These are phyloP conservation scores for Bruchidius siliquastri DNA, from an alignment of 2,888 invertebrate species.

Conservation along the genomic window DNA sequence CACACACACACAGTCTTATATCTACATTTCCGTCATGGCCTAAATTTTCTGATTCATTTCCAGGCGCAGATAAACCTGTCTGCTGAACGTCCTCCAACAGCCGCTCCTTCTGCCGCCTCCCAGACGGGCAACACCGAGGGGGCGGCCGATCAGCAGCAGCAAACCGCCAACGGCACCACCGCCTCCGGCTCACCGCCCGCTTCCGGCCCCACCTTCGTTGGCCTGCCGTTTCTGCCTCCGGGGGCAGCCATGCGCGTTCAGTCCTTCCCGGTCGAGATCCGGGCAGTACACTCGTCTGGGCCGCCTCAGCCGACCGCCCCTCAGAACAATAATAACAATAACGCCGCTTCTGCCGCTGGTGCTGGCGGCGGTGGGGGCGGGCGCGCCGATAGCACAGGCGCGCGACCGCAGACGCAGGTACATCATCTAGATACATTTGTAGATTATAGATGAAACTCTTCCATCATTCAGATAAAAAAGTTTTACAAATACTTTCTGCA, in stretches of 20 bases:
- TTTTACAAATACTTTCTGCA: too few relatives aligned
- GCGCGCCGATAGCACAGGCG: constrained; percentile 8
- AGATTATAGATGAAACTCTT: too few relatives aligned
- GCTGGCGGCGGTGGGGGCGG: constrained; percentile 2
- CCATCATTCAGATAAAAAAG: too few relatives aligned
- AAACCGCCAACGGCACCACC: constrained; percentile 5
- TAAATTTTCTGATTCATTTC: constrained; percentile 11
- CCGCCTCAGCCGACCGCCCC: constrained; percentile 14
- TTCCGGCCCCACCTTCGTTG: constrained; percentile 21
- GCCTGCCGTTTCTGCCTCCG: constrained; percentile 33
- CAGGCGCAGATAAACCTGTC: constrained; percentile 38
- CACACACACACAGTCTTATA: too few relatives aligned
- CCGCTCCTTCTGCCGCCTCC: constrained; percentile 13
- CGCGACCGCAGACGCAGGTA: too few relatives aligned
- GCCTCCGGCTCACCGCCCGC: constrained; percentile 4
- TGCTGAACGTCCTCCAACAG: constrained; percentile 28
- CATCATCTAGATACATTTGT: too few relatives aligned
- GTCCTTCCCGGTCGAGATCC: constrained; percentile 41
- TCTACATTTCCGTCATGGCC: too few relatives aligned
- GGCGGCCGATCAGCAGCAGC: too few relatives aligned
- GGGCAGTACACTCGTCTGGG: constrained; percentile 25
- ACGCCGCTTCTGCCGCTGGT: constrained; percentile 10
- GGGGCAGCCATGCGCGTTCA: constrained; percentile 36
- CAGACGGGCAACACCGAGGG: constrained; percentile 5
- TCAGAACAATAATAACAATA: constrained; percentile 20